Base-by-base conservation (phyloP, 2,888 invertebrate species). In the Camptogramma bilineatum region DNA sequence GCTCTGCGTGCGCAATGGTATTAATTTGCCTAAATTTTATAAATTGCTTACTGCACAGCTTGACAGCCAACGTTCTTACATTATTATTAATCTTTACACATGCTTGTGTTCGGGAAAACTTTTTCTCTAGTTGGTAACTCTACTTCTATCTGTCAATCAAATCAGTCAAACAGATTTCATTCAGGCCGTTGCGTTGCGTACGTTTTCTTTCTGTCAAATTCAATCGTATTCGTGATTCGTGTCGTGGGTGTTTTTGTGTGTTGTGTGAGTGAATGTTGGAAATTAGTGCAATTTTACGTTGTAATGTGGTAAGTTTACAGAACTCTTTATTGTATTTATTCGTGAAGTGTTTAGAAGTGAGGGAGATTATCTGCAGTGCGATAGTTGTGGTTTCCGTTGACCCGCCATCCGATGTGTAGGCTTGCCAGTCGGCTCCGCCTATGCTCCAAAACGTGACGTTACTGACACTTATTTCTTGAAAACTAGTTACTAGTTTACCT, bases 211-310 rank as follows among this genome's bases (percentile, higher is more conserved):
- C 58, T 76, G 76, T 80, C 80, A 79, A 81, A 79, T 71, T 75
- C 68, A 76, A 72, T 75, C 73, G 79, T 75, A 76, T 72, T 75
- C 73, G 79, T 75, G 82, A 76, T 76, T 81, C 80, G 84, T 83
- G 84, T 81, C 80, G 84, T 83, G 84, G 81, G 78, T 77, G 73
- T 84, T 88, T 84, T 82, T 82, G 83, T 87, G 90, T 88, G 86
- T 87, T 87, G 91, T 91, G 90, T 89, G 90, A 90, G 90, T 91
- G 88, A 85, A 83, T 85, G 83, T 85, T 77, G 75, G 80, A 82
- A 84, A 86, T 78, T 87, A 76, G 80, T 81, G 73, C 80, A 81
- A 82, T 82, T 75, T 85, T 73, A 76, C 79, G 74, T 81, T 89
- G 90, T 90, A 83, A 90, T 91, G 91, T 86, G 91, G 93, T 93